Evolutionary conservation across 53 echinoderm and acorn worm genomes (phyloP).

Genomic region (Arbacia lixula): DNA sequence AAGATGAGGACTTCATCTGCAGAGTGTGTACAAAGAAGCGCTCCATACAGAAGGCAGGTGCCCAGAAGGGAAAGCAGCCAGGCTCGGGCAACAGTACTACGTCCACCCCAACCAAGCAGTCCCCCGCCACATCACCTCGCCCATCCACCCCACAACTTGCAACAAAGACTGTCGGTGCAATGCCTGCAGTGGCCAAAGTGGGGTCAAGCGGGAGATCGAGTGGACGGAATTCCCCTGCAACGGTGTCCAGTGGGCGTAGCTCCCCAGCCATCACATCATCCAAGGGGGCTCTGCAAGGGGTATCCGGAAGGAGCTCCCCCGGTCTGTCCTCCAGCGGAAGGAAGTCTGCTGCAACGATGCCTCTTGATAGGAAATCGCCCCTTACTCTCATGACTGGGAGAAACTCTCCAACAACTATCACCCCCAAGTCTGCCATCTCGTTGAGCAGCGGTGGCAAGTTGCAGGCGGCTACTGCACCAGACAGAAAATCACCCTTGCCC

Average conservation of each 20-base stretch:
- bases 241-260: slow-evolving; percentile 39
- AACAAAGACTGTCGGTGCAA: slow-evolving; percentile 41
- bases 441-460: slow-evolving; percentile 8
- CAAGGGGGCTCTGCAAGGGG: neutral
- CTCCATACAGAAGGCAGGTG: slow-evolving; percentile 72
- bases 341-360: neutral
- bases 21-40: slow-evolving; percentile 82
- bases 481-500: slow-evolving; percentile 36
- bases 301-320: slow-evolving; percentile 42
- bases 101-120: slow-evolving; percentile 47
- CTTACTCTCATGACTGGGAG: slow-evolving; percentile 11
- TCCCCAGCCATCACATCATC: slow-evolving; percentile 6
- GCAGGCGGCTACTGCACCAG: neutral
- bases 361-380: slow-evolving; percentile 37
- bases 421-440: neutral
- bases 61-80: slow-evolving; percentile 48
- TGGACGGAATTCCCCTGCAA: slow-evolving; percentile 37
- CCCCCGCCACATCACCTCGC: neutral
- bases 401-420: no score
- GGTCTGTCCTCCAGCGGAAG: neutral
- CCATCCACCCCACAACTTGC: slow-evolving; percentile 24
- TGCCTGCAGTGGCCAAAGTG: neutral
- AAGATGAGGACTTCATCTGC: slow-evolving; percentile 95
- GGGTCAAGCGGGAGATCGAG: slow-evolving; percentile 24
- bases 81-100: slow-evolving; percentile 45